Evolutionary conservation across 35 echinoderm and acorn worm species (phyloP).

Genomic region (Strongylocentrotus purpuratus): DNA sequence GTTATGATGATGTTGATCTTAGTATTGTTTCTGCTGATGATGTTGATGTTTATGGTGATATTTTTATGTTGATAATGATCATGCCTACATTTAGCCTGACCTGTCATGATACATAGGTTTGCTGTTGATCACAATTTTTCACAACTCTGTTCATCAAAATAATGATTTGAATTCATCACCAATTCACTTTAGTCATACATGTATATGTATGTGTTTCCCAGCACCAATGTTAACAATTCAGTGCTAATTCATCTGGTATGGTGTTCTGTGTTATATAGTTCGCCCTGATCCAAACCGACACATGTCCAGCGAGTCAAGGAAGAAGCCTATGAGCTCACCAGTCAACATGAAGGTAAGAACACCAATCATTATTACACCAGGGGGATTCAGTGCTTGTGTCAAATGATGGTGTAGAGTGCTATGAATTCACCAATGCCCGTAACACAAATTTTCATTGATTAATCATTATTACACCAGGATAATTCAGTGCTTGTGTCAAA

Average conservation of each 20-base stretch:
- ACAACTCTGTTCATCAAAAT: no score
- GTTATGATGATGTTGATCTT: neutral
- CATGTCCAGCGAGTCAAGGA: neutral
- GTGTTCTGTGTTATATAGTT: neutral
- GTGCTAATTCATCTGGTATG: no score
- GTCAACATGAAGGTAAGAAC: conserved; percentile 32
- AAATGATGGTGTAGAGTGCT: neutral
- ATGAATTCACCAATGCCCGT: neutral
- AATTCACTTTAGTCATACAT: no score
- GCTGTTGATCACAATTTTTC: no score
- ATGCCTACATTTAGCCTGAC: no score
- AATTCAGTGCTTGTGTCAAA: neutral
- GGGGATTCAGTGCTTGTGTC: neutral
- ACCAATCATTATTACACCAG: neutral
- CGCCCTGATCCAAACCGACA: neutral
- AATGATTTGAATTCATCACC: no score
- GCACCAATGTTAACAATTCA: no score
- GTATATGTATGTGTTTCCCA: no score
- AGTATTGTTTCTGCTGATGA: neutral
- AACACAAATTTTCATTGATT: no score
- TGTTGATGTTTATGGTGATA: neutral
- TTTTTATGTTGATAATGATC: no score
- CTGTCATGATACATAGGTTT: no score
- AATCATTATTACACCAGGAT: no score
- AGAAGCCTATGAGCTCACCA: neutral